These are phyloP conservation scores for Melanerpes aurifrons DNA, from an alignment of 2,113 vertebrate genomes.

Conservation along the genomic window DNA sequence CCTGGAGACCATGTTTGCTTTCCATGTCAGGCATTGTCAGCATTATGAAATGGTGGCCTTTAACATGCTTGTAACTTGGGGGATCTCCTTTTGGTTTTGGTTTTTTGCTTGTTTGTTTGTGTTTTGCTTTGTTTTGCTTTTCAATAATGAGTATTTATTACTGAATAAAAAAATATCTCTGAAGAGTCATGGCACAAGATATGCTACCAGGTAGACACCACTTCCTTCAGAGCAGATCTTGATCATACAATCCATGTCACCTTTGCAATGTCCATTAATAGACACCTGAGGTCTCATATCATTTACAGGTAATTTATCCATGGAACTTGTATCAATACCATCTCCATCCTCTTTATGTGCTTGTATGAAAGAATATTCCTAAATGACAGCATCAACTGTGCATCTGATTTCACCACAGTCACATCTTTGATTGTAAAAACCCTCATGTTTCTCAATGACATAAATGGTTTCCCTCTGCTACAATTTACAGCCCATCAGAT, in stretches of 20 bases:
- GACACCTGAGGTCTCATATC: neutral
- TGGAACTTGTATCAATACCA: neutral
- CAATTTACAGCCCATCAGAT: neutral
- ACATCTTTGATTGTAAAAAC: neutral
- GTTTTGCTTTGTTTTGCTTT: no score
- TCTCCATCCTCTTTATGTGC: neutral
- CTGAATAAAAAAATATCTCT: neutral
- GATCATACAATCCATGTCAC: neutral
- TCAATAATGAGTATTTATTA: neutral
- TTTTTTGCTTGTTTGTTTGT: no score
- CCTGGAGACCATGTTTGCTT: constrained; percentile 1
- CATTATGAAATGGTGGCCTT: neutral
- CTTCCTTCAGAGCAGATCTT: neutral
- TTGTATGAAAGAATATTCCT: neutral
- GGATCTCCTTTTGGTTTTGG: fast-evolving
- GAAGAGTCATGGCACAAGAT: neutral
- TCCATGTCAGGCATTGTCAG: neutral
- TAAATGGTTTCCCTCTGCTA: neutral
- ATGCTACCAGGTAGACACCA: neutral
- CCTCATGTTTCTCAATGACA: neutral
- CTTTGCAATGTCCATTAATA: neutral
- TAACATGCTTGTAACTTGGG: neutral
- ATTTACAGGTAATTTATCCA: neutral
- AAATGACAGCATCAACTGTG: neutral
- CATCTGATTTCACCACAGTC: neutral